A percentile compares a stretch with the other conserved stretches of the same genome.
phyloP scores from a whole-genome alignment of 1,140 invertebrate species.

The Cyclargus thomasi region DNA sequence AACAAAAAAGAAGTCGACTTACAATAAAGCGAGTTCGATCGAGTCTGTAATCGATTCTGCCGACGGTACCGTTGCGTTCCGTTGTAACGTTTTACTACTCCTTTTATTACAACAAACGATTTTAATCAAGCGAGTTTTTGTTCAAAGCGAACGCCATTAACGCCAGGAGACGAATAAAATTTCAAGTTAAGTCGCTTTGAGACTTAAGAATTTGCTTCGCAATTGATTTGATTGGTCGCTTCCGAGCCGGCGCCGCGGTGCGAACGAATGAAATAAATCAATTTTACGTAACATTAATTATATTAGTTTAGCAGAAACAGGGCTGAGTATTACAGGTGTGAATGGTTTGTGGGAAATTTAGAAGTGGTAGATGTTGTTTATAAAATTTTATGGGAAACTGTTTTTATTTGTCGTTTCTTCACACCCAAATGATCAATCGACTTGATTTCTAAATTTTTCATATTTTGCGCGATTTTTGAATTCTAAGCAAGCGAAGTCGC shows the following conservation, averaged over 20 bases:
- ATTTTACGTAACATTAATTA: constrained; percentile 1
- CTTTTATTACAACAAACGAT: constrained; percentile 75
- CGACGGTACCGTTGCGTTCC: constrained; percentile 55
- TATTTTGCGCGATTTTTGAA: no score
- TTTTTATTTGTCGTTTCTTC: no score
- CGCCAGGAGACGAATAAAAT: constrained; percentile 60
- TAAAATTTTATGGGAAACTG: no score
- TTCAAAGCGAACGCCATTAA: constrained; percentile 61
- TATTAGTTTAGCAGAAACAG: constrained; percentile 1
- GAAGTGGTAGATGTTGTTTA: background rate
- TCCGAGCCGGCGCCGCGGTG: constrained; percentile 1
- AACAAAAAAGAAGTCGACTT: constrained; percentile 19
- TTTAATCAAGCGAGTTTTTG: constrained; percentile 74
- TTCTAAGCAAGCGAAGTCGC: no score
- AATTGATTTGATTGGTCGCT: constrained; percentile 58
- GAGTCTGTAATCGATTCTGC: constrained; percentile 70
- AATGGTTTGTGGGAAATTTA: background rate
- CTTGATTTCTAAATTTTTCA: no score
- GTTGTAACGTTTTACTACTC: constrained; percentile 72
- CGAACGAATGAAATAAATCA: constrained; percentile 1
- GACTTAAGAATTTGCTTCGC: constrained; percentile 61
- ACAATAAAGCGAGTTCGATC: constrained; percentile 46
- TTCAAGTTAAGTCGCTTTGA: constrained; percentile 58
- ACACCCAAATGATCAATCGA: no score
- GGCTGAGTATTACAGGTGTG: background rate